A percentile compares a stretch with the other conserved stretches of the same genome.
Evolutionary conservation across 2,888 invertebrate genomes (phyloP).

Genomic region (Andrena marginata): DNA sequence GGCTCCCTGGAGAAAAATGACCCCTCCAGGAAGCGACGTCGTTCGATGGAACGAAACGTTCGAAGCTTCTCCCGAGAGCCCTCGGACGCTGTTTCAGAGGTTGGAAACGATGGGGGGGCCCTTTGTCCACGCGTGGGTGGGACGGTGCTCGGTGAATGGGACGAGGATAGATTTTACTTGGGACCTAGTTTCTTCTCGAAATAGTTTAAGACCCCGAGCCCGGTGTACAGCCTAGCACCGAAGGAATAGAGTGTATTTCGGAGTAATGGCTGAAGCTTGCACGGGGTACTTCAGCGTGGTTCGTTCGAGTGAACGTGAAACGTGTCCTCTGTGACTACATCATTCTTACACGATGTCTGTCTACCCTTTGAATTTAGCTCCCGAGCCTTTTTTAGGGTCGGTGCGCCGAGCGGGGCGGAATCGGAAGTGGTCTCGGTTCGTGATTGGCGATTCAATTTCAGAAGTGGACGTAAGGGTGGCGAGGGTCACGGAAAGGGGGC

Average conservation of each 20-base stretch:
- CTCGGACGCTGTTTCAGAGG: not conserved
- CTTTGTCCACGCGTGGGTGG: too few species aligned
- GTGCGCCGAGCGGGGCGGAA: not conserved
- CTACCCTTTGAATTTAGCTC: not conserved
- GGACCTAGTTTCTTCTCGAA: too few species aligned
- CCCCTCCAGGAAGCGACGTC: too few species aligned
- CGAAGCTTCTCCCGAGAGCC: not conserved
- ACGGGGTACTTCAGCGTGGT: too few species aligned
- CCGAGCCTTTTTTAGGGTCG: not conserved
- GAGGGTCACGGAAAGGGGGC: not conserved
- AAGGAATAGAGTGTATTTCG: too few species aligned
- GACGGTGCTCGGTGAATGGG: not conserved
- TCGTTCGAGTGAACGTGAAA: too few species aligned
- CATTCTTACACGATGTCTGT: not conserved
- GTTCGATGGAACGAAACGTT: not conserved
- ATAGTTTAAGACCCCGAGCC: too few species aligned
- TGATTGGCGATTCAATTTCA: not conserved
- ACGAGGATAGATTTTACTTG: too few species aligned
- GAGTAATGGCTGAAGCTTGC: too few species aligned
- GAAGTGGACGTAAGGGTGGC: not conserved
- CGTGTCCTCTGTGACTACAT: too few species aligned
- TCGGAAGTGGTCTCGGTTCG: slow-evolving; percentile 3
- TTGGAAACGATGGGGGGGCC: not conserved
- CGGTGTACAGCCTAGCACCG: too few species aligned
- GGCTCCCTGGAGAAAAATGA: not conserved